phyloP scores from a whole-genome alignment of 1,140 invertebrate genomes.

The Cydia amplana region DNA sequence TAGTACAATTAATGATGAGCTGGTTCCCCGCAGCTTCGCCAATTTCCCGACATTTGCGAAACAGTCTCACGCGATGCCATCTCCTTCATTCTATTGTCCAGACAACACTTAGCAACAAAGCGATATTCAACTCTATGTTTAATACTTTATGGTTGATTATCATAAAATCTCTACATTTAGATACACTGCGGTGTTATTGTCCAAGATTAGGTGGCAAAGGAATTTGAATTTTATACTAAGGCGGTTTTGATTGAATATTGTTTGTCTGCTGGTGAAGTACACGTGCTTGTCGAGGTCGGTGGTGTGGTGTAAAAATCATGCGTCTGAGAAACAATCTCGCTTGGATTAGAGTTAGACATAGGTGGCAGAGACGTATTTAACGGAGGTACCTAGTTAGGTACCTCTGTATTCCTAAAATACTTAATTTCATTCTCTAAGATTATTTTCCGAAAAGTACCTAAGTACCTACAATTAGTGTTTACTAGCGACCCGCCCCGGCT shows the following conservation, averaged over 20 bases:
- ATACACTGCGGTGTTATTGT: background rate
- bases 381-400: too few relatives aligned
- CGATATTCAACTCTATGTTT: background rate
- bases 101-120: background rate
- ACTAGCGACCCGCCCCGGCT: too few relatives aligned
- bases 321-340: too few relatives aligned
- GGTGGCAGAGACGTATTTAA: too few relatives aligned
- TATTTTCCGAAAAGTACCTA: too few relatives aligned
- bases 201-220: background rate
- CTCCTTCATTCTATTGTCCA: conserved; percentile 45
- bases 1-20: conserved; percentile 26
- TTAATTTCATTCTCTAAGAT: too few relatives aligned
- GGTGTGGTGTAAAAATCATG: too few relatives aligned
- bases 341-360: too few relatives aligned
- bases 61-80: conserved; percentile 58
- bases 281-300: background rate
- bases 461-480: too few relatives aligned
- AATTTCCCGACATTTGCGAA: conserved; percentile 22
- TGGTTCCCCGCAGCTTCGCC: conserved; percentile 17
- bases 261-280: background rate
- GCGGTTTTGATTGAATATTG: background rate
- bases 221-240: background rate
- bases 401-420: too few relatives aligned
- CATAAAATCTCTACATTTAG: background rate
- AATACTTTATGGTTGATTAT: background rate